A percentile compares a stretch with the other conserved stretches of the same genome.
phyloP scores from a whole-genome alignment of 2,888 invertebrate species.

The Lacanobia oleracea region DNA sequence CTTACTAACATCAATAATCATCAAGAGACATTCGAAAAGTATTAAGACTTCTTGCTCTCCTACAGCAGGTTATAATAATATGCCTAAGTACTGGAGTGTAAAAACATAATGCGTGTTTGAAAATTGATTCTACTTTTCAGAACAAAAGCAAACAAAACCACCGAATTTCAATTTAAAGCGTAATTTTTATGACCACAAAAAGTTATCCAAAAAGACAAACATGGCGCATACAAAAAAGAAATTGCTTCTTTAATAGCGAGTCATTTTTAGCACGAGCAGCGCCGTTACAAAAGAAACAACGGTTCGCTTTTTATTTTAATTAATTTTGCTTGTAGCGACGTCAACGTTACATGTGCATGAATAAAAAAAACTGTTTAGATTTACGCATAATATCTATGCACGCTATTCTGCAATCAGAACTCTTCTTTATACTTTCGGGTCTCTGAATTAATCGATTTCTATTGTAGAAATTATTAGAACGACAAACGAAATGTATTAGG shows the following conservation, averaged over 20 bases:
- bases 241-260: slow-evolving; percentile 67
- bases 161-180: slow-evolving; percentile 70
- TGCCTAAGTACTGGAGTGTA: slow-evolving; percentile 3
- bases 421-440: not conserved
- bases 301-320: slow-evolving; percentile 61
- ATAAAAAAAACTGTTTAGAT: slow-evolving; percentile 31
- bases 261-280: slow-evolving; percentile 63
- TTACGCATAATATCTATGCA: slow-evolving; percentile 44
- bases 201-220: slow-evolving; percentile 62
- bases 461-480: not conserved
- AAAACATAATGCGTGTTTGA: slow-evolving; percentile 19
- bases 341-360: slow-evolving; percentile 49
- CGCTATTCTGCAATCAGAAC: slow-evolving; percentile 44
- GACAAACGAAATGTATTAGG: not conserved
- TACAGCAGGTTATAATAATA: not conserved
- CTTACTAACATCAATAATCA: not conserved
- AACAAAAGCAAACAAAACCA: slow-evolving; percentile 66
- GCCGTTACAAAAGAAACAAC: slow-evolving; percentile 61
- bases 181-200: slow-evolving; percentile 70
- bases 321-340: slow-evolving; percentile 56
- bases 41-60: not conserved
- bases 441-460: not conserved
- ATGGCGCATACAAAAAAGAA: slow-evolving; percentile 68
- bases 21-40: not conserved
- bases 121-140: slow-evolving; percentile 45